A percentile compares a stretch with the other conserved stretches of the same genome.
These are phyloP conservation scores for Papilio polytes DNA, from an alignment of 1,140 invertebrate genomes.

Conservation along the genomic window DNA sequence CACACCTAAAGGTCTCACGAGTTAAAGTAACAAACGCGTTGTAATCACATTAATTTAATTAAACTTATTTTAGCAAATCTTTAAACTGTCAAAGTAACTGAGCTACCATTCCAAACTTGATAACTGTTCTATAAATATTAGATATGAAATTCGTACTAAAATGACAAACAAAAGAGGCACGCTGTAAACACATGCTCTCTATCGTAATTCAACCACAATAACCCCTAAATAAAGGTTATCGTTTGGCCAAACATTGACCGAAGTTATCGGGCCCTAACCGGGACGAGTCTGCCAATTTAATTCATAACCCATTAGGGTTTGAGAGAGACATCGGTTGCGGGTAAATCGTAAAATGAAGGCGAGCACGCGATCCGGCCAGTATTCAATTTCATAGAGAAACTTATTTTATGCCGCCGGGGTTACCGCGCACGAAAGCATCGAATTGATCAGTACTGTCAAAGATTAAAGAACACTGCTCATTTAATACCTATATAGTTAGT, in stretches of 20 bases:
- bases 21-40: not conserved
- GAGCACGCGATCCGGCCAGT: conserved; percentile 67
- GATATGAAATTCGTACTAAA: not conserved
- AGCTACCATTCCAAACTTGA: not conserved
- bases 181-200: conserved; percentile 41
- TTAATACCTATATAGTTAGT: conserved; percentile 41
- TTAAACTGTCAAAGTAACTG: not conserved
- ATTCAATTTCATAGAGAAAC: conserved; percentile 79
- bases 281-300: conserved; percentile 69
- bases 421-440: conserved; percentile 59
- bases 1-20: not conserved
- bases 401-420: conserved; percentile 68
- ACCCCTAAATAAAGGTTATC: conserved; percentile 62
- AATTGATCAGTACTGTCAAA: conserved; percentile 57
- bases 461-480: conserved; percentile 20
- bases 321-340: conserved; percentile 69
- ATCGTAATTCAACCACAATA: conserved; percentile 52
- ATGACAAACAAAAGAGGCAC: conserved; percentile 39
- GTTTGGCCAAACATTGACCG: conserved; percentile 53
- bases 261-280: conserved; percentile 60
- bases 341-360: conserved; percentile 64
- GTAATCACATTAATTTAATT: not conserved
- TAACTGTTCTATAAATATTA: not conserved
- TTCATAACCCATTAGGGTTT: conserved; percentile 66
- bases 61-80: not conserved